Conservation (phyloP, 2,888 invertebrate species). For the Drosophila tanythrix region DNA sequence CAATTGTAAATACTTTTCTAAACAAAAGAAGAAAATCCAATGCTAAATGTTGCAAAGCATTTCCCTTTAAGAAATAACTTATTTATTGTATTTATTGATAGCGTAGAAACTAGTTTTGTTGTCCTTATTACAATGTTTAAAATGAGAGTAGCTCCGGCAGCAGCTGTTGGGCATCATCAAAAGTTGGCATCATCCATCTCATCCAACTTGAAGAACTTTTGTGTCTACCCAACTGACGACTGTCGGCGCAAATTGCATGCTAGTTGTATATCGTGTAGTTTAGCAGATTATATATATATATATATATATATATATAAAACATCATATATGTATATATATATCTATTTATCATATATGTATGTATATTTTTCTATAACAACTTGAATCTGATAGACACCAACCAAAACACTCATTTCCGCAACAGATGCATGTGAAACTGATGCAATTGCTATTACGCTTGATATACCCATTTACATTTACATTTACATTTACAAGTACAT, state of each 20-base stretch:
- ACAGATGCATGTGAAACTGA: constrained; percentile 64
- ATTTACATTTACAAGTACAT: neutral
- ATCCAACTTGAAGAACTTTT: constrained; percentile 12
- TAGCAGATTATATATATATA: constrained; percentile 58
- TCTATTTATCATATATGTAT: constrained; percentile 61
- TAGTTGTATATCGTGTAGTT: constrained; percentile 58
- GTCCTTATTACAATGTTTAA: constrained; percentile 81
- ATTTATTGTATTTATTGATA: constrained; percentile 78
- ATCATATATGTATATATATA: constrained; percentile 47
- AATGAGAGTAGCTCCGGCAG: constrained; percentile 14
- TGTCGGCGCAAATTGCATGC: constrained; percentile 11
- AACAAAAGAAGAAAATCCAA: constrained; percentile 39
- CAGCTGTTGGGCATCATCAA: constrained; percentile 31
- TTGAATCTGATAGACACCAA: constrained; percentile 70
- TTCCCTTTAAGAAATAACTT: constrained; percentile 62
- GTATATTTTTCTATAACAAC: constrained; percentile 74
- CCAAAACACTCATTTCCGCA: constrained; percentile 69
- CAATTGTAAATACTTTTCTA: constrained; percentile 61
- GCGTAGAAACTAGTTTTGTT: constrained; percentile 71
- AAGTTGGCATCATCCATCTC: constrained; percentile 8
- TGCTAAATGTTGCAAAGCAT: constrained; percentile 66
- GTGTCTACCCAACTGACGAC: constrained; percentile 24
- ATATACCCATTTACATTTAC: constrained; percentile 53
- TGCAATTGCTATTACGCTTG: constrained; percentile 80
- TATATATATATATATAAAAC: constrained; percentile 47